Percentiles rank a stretch among this genome's conserved stretches.
phyloP scores from a whole-genome alignment of 2,888 invertebrate genomes.

The Drosophila tripunctata region DNA sequence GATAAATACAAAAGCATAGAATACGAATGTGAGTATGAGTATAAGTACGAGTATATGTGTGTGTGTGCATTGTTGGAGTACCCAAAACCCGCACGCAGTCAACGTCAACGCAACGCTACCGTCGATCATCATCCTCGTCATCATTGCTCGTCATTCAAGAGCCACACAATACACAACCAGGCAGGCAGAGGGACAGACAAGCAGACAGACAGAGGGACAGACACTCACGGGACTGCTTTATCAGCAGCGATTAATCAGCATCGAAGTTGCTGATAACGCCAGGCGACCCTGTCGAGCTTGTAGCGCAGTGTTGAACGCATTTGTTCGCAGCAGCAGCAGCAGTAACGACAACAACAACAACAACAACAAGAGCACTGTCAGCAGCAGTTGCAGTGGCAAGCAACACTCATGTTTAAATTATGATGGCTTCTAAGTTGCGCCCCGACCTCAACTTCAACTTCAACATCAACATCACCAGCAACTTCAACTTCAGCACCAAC shows the following conservation, averaged over 20 bases:
- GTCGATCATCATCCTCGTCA: constrained; percentile 72
- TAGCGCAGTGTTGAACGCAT: constrained; percentile 56
- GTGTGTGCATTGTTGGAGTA: constrained; percentile 34
- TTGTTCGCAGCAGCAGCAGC: constrained; percentile 38
- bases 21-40: constrained; percentile 25
- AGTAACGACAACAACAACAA: constrained; percentile 5
- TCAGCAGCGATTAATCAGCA: constrained; percentile 82
- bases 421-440: constrained; percentile 80
- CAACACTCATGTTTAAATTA: constrained; percentile 81
- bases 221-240: constrained; percentile 64
- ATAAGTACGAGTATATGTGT: constrained; percentile 5
- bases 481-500: not conserved
- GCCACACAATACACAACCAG: constrained; percentile 33
- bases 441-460: constrained; percentile 19
- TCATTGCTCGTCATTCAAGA: constrained; percentile 43
- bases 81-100: constrained; percentile 63
- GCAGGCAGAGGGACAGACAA: constrained; percentile 30
- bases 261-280: constrained; percentile 77
- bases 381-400: constrained; percentile 65
- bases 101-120: constrained; percentile 71
- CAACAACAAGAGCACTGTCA: constrained; percentile 35
- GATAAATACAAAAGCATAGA: constrained; percentile 62
- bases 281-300: constrained; percentile 68
- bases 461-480: no score
- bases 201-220: constrained; percentile 21